Percentiles rank a stretch among this genome's conserved stretches.
Conservation (phyloP, 92 coral and sea anemone species). For the Metridium senile region DNA sequence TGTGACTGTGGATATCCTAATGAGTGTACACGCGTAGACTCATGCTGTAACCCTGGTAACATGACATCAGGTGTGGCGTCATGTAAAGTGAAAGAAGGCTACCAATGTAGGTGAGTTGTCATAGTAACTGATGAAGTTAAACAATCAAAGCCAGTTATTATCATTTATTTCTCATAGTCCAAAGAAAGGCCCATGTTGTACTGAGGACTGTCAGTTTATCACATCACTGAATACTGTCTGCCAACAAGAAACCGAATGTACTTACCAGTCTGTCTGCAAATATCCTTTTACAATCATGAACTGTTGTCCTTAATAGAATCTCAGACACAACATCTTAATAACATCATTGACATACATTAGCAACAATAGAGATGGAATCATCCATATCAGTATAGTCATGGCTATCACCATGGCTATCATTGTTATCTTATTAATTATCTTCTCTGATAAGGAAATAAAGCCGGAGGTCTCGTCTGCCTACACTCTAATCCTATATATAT, state of each 20-base stretch:
- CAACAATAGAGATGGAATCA: neutral
- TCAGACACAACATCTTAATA: neutral
- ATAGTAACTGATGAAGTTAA: neutral
- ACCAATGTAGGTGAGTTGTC: conserved; percentile 96
- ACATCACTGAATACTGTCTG: conserved; percentile 57
- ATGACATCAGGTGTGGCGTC: conserved; percentile 50
- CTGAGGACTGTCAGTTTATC: conserved; percentile 63
- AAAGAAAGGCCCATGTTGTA: conserved; percentile 81
- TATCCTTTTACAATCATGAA: conserved; percentile 81
- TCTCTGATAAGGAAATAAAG: no score
- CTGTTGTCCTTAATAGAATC: no score
- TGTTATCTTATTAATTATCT: neutral
- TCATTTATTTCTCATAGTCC: conserved; percentile 44
- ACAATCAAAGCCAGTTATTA: neutral
- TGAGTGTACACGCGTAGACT: conserved; percentile 72
- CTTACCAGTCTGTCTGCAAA: conserved; percentile 61
- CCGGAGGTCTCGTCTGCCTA: no score
- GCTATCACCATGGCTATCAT: neutral
- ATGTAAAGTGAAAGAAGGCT: conserved; percentile 61
- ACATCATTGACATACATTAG: neutral
- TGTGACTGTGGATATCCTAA: conserved; percentile 87
- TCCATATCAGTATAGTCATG: neutral
- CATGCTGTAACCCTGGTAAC: conserved; percentile 84
- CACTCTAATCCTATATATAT: no score
- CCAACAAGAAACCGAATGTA: conserved; percentile 78